A percentile compares a stretch with the other conserved stretches of the same genome.
Conservation (phyloP, 35 echinoderm and acorn worm species). For the Ophiothrix spiculata region DNA sequence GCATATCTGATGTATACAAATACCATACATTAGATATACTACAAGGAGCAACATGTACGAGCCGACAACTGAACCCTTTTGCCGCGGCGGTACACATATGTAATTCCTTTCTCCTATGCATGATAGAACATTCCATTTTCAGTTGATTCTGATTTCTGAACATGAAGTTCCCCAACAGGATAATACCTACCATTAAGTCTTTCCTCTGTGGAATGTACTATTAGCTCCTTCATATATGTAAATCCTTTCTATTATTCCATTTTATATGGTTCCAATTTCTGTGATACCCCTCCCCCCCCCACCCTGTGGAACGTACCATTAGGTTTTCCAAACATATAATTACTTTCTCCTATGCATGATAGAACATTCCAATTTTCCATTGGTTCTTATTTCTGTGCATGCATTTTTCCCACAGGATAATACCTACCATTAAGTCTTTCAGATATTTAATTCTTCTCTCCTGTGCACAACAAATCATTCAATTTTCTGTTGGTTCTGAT, state of each 20-base stretch:
- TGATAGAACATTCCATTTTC: neutral
- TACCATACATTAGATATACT: too few relatives aligned
- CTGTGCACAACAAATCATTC: neutral
- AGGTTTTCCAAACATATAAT: neutral
- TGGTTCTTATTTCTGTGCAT: too few relatives aligned
- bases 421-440: conserved; percentile 49
- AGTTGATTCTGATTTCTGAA: too few relatives aligned
- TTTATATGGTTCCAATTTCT: too few relatives aligned
- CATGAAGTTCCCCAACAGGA: too few relatives aligned
- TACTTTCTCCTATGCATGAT: neutral
- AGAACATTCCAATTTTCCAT: neutral
- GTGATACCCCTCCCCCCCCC: neutral
- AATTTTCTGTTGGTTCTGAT: neutral
- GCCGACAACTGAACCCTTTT: too few relatives aligned
- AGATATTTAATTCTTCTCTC: neutral
- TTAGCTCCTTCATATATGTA: conserved; percentile 10
- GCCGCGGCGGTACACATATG: too few relatives aligned
- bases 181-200: too few relatives aligned
- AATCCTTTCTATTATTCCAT: neutral
- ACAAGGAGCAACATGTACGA: too few relatives aligned
- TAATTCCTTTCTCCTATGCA: neutral
- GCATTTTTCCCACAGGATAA: neutral
- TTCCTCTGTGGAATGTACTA: conserved; percentile 44
- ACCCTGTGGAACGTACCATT: conserved; percentile 35
- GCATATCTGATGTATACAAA: too few relatives aligned